A percentile compares a stretch with the other conserved stretches of the same genome.
Conservation (phyloP, 2,797 vertebrate genomes). For the Zenarchopterus dispar region DNA sequence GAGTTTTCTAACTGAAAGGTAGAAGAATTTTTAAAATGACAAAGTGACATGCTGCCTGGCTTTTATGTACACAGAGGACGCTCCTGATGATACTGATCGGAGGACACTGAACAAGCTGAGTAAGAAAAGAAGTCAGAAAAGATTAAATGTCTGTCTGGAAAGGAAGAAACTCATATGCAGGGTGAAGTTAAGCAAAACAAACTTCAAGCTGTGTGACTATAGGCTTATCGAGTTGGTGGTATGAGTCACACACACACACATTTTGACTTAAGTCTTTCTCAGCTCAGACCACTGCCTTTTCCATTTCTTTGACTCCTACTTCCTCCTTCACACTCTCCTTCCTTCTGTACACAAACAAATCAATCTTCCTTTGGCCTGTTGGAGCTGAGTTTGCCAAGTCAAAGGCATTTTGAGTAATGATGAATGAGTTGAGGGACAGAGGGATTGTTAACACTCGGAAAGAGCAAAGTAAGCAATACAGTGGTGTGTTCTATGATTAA, state of each 20-base stretch:
- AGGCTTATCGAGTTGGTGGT: slow-evolving; percentile 12
- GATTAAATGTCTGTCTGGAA: too few relatives aligned
- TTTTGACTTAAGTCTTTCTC: slow-evolving; percentile 15
- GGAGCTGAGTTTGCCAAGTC: slow-evolving; percentile 52
- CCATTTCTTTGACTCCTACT: neutral
- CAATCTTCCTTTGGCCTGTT: slow-evolving; percentile 68
- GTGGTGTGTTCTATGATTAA: slow-evolving; percentile 28
- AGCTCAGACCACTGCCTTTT: slow-evolving; percentile 24
- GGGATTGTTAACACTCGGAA: slow-evolving; percentile 4
- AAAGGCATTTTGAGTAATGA: slow-evolving; percentile 56
- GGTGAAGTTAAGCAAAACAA: slow-evolving; percentile 4
- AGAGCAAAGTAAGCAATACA: slow-evolving; percentile 5
- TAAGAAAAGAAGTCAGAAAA: too few relatives aligned
- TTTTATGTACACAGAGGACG: too few relatives aligned
- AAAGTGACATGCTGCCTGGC: too few relatives aligned
- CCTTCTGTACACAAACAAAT: slow-evolving; percentile 64
- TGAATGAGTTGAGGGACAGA: slow-evolving; percentile 38
- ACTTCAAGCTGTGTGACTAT: slow-evolving; percentile 3
- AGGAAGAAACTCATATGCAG: neutral
- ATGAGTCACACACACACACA: slow-evolving; percentile 20
- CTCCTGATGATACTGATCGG: too few relatives aligned
- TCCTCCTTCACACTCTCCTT: slow-evolving; percentile 8
- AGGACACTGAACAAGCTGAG: too few relatives aligned
- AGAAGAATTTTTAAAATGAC: too few relatives aligned
- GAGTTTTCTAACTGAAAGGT: too few relatives aligned